Evolutionary conservation across 1,140 invertebrate genomes (phyloP).

Genomic region (Philopotamus ludificatus): DNA sequence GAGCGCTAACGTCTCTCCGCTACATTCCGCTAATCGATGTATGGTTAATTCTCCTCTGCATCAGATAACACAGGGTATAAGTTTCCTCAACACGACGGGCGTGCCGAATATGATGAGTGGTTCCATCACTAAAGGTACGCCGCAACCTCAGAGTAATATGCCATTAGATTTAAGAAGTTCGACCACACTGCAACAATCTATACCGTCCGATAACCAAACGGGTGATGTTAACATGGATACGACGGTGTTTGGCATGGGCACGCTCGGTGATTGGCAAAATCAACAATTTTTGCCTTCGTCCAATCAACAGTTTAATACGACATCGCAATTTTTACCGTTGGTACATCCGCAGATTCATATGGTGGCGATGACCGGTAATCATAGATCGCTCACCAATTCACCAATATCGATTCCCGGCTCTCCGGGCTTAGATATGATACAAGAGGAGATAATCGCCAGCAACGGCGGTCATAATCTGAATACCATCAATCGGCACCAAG

Average conservation of each 20-base stretch:
- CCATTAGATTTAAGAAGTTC: constrained; percentile 55
- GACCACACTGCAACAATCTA: constrained; percentile 36
- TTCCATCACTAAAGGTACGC: constrained; percentile 74
- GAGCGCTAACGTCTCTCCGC: constrained; percentile 35
- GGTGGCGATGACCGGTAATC: constrained; percentile 47
- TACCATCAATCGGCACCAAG: constrained; percentile 20
- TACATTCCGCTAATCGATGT: constrained; percentile 26
- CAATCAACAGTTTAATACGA: constrained; percentile 21
- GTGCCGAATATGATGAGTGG: constrained; percentile 50
- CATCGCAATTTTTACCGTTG: constrained; percentile 37
- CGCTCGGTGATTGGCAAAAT: constrained; percentile 27
- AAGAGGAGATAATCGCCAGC: constrained; percentile 70
- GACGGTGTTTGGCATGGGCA: constrained; percentile 16
- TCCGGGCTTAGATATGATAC: constrained; percentile 81
- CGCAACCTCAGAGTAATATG: constrained; percentile 52
- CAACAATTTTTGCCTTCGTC: constrained; percentile 14
- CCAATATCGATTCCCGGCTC: constrained; percentile 62
- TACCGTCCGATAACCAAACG: constrained; percentile 42
- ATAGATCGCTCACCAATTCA: constrained; percentile 59
- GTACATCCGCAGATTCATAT: constrained; percentile 51
- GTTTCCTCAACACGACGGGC: constrained; percentile 60
- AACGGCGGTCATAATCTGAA: constrained; percentile 47
- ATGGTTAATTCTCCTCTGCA: constrained; percentile 44
- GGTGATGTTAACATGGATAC: constrained; percentile 36
- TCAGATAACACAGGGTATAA: constrained; percentile 59